Base-by-base conservation (phyloP, 2,888 invertebrate genomes). In the Microplitis manilae region DNA sequence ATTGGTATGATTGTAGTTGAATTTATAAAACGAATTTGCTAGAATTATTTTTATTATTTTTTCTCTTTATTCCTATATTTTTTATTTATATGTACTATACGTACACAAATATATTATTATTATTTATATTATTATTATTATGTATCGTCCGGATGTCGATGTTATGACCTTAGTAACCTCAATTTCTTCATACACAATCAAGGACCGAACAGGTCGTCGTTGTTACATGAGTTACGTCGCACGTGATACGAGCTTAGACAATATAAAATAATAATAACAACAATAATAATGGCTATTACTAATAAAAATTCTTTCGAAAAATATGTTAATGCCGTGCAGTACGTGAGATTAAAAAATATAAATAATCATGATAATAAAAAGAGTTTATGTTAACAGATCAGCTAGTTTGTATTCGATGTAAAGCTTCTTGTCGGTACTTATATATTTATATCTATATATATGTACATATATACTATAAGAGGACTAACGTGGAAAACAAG, bases 401-500 rank as follows among this genome's bases (percentile, higher is more conserved):
- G 77, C 78, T 79, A 79, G 81, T 83, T 82, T 79, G 79, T 83
- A 82, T 81, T 83, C 81, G 69, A 81, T 69, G 78, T 77, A 80
- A 79, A 81, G 79, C 78, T 76, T 81, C 81, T 50, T 50, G 79
- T 80, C 69, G 7, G 60, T 50, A 8, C 9, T 50, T 50, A 50
- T 50, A 50, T 50, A 50, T 13, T 13, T 50, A 13, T 50, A 50
- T 50, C 8, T 50, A 50, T 13, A 13, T 50, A 50, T 13, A 50
- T 9, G 9, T 50, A 50, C 8, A 50, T 50, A 50, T 50, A 50
- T 50, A 50, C 50, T 50, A 50, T 50, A 50, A 50, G 50, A 50
- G 71, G 79, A 79, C 77, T 81, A 82, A 81, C 80, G 81, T 79
- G 76, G 81, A 82, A 81, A 83, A 84, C 82, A 81, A 84, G 82